Evolutionary conservation across 2,888 invertebrate species (phyloP).

Genomic region (Ceramica pisi): DNA sequence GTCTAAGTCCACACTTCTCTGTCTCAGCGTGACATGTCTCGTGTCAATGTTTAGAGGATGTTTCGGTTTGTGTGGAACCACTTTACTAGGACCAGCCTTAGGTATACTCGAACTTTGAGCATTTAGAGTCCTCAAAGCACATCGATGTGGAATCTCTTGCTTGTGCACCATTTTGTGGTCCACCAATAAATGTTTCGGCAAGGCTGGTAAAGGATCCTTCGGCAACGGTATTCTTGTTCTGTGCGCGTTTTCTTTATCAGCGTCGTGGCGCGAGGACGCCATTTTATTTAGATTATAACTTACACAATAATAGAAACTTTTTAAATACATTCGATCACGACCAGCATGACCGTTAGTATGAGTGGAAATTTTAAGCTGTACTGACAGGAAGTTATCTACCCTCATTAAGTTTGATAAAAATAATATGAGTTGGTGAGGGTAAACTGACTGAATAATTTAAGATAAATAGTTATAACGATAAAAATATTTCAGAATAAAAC

Average conservation of each 20-base stretch:
- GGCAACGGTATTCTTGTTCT: constrained; percentile 81
- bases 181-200: constrained; percentile 74
- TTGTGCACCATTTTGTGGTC: constrained; percentile 50
- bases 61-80: constrained; percentile 32
- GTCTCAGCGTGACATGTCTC: constrained; percentile 74
- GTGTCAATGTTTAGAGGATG: constrained; percentile 67
- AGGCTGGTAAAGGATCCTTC: constrained; percentile 74
- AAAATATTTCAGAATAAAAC: constrained; percentile 54
- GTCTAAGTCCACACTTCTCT: constrained; percentile 71
- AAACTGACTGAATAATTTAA: not conserved
- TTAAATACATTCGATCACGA: constrained; percentile 69
- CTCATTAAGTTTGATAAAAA: constrained; percentile 28
- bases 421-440: constrained; percentile 7
- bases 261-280: constrained; percentile 69
- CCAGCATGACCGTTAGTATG: constrained; percentile 77
- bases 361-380: constrained; percentile 26
- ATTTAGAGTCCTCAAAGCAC: constrained; percentile 76
- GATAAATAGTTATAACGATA: too few species aligned
- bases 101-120: constrained; percentile 50
- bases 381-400: constrained; percentile 59
- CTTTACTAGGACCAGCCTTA: constrained; percentile 55
- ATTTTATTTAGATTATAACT: constrained; percentile 31
- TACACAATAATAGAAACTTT: constrained; percentile 30
- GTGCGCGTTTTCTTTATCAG: constrained; percentile 77
- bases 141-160: constrained; percentile 57